Base-by-base conservation (phyloP, 2,797 vertebrate genomes). In the Poecilia picta region DNA sequence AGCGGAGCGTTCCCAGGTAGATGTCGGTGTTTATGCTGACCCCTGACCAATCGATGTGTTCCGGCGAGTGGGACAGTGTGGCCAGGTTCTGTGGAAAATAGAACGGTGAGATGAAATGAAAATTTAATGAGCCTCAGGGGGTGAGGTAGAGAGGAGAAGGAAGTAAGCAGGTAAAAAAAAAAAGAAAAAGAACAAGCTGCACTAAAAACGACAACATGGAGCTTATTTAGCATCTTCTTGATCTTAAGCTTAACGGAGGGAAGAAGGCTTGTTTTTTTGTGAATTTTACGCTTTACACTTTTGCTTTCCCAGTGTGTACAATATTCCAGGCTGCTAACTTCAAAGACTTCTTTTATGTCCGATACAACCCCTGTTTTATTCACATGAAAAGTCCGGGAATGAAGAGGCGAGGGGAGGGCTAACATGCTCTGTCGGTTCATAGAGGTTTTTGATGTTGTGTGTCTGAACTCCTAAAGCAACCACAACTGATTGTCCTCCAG, bases 21-120 rank as follows among this genome's bases (percentile, higher is more conserved):
- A 96, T 91, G 83, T 96, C 96, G 0, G 95, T 96, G 91, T 93
- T 95, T 57, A 96, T 82, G 33, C 88, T 94, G 51, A 95, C 93
- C 0, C 64, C 64, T 0, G 95, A 95, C 96, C 95, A 96, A 75
- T 96, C 96, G 2, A 82, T 76, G 10, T 90, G 85, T 86, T 96
- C 95, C 0, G 89, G 92, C 0, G 87, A 62, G 0, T 92, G 85
- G 0, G 92, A 47, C 55, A 96, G 76, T 6, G 82, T 74, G 0
- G 83, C 8, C 43, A 95, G 43, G 13, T 87, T 89, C 96, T 96
- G 28, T n/a, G 13, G 25, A 74, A 47, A 81, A 75, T 0, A 2
- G 20, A 77, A 75, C 0, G 1, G 79, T 33, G 41, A 25, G 12
- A 5, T 31, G 66, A 68, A 78, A 72, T 41, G 8, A 53, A 43